Conservation (phyloP, 1,140 invertebrate genomes). For the Leucophenga varia region DNA sequence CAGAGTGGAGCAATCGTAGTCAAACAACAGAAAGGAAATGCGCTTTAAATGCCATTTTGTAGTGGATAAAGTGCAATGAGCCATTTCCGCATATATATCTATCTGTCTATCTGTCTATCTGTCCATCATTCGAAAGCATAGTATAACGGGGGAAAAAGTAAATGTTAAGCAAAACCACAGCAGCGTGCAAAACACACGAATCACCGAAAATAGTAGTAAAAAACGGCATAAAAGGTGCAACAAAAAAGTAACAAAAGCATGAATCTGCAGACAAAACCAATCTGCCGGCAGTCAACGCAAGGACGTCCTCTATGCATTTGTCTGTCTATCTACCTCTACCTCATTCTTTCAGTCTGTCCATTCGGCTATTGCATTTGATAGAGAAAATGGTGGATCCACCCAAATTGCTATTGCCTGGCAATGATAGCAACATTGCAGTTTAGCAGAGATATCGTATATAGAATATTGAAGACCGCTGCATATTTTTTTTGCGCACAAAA, state of each 20-base stretch:
- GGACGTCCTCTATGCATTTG: slow-evolving; percentile 2
- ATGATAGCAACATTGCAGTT: too few species aligned
- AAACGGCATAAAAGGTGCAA: slow-evolving; percentile 20
- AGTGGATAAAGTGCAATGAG: slow-evolving; percentile 54
- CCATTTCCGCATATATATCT: slow-evolving; percentile 41
- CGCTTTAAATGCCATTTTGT: slow-evolving; percentile 46
- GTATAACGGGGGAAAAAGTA: too few species aligned
- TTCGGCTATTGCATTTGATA: background rate
- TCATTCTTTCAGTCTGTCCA: too few species aligned
- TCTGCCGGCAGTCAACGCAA: slow-evolving; percentile 41
- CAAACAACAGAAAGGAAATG: slow-evolving; percentile 32
- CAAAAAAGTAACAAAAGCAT: slow-evolving; percentile 8
- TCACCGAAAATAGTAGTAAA: slow-evolving; percentile 17
- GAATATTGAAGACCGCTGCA: too few species aligned
- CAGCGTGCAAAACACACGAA: background rate
- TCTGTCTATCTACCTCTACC: too few species aligned
- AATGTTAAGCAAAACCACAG: slow-evolving; percentile 51
- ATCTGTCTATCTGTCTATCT: background rate
- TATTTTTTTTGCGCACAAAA: too few species aligned
- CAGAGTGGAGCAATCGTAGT: too few species aligned
- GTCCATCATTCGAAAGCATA: background rate
- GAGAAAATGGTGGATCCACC: slow-evolving; percentile 29
- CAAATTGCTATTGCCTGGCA: too few species aligned
- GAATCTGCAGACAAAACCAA: slow-evolving; percentile 41
- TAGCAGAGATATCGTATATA: too few species aligned